Conservation (phyloP, 1,140 invertebrate genomes). For the Amyelois transitella region DNA sequence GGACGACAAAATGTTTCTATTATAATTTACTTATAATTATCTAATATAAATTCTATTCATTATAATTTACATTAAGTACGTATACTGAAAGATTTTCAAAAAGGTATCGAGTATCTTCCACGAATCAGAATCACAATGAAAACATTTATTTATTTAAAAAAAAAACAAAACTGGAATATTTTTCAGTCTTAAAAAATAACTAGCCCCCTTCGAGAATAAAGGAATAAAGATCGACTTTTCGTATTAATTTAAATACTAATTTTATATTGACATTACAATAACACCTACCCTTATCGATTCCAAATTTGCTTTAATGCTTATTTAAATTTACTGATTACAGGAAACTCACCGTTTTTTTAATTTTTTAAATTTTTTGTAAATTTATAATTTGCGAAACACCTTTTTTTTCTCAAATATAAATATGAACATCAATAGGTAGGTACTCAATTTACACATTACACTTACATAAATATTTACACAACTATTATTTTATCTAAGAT, state of each 20-base stretch:
- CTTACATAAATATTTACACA: slow-evolving; percentile 57
- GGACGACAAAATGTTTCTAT: slow-evolving; percentile 64
- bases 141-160: slow-evolving; percentile 43
- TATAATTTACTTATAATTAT: slow-evolving; percentile 71
- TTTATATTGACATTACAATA: slow-evolving; percentile 55
- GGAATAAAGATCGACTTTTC: slow-evolving; percentile 43
- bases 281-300: slow-evolving; percentile 55
- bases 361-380: slow-evolving; percentile 22
- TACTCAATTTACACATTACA: slow-evolving; percentile 63
- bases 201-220: slow-evolving; percentile 42
- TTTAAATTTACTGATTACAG: slow-evolving; percentile 64
- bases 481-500: slow-evolving; percentile 57
- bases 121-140: slow-evolving; percentile 39
- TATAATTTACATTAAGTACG: slow-evolving; percentile 74
- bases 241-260: slow-evolving; percentile 67
- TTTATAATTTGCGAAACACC: slow-evolving; percentile 48
- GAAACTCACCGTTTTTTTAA: slow-evolving; percentile 67
- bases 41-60: slow-evolving; percentile 72
- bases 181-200: slow-evolving; percentile 70
- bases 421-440: slow-evolving; percentile 69
- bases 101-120: slow-evolving; percentile 51
- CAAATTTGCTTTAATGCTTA: slow-evolving; percentile 63
- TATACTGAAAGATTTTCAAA: slow-evolving; percentile 68
- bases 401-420: slow-evolving; percentile 38
- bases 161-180: slow-evolving; percentile 65